Evolutionary conservation across 2,113 vertebrate genomes (phyloP), one percentile per base, ranked within the genome.

Genomic region (Sceloporus undulatus): DNA sequence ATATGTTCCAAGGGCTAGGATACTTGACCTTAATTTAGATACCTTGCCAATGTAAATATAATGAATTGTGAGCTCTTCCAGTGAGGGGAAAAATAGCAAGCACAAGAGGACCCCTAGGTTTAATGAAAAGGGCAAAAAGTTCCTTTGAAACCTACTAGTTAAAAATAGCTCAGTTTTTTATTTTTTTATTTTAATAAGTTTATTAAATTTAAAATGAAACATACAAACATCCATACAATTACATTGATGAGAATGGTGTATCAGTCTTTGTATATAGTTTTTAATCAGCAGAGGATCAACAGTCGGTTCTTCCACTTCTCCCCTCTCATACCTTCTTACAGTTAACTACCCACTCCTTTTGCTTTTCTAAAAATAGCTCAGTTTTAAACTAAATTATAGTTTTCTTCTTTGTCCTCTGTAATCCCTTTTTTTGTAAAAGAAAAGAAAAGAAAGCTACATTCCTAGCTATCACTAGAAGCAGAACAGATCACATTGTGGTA

Each of bases 401-500:
- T 66, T 87, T 88, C 91, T n/a, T 23, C 83, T 6, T 86, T 91
- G 68, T 70, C 14, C 48, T 91, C 59, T 75, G 56, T 13, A n/a
- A 4, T 89, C 34, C 59, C 40, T 85, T 84, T 88, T 78, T 1
- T 89, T 62, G 80, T 4, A 52, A 52, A 27, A 66, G 4, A 66
- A 66, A 66, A 21, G 48, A 52, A 27, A 89, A 91, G 85, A 82
- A 75, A 78, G 79, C 59, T 86, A 56, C 88, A 83, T 94, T 94
- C 82, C 81, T 91, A 70, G 89, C 88, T 86, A 90, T 90, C 4
- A 2, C 70, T 79, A 2, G 79, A 34, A 62, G 56, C 34, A 89
- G 79, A 88, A 86, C 65, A 82, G 62, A 27, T 88, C 92, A 92
- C 2, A 1, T 94, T 87, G 74, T 13, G 13, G 59, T 16, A 70